phyloP scores from a whole-genome alignment of 2,888 invertebrate genomes.

The Diaphora mendica region DNA sequence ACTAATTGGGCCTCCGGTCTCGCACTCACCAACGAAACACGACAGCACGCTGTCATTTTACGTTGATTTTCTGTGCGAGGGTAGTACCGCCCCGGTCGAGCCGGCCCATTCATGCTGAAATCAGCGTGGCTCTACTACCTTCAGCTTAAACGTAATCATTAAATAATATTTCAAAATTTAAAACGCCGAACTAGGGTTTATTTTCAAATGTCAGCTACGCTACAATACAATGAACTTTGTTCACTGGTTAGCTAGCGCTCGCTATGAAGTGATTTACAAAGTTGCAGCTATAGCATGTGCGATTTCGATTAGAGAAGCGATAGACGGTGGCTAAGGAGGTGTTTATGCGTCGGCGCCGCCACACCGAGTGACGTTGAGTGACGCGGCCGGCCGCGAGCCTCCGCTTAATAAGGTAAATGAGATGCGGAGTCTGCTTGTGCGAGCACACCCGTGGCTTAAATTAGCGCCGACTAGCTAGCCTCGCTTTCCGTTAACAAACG shows the following conservation, averaged over 20 bases:
- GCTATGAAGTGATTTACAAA: constrained; percentile 18
- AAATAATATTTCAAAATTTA: background rate
- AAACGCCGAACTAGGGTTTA: background rate
- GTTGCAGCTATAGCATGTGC: constrained; percentile 28
- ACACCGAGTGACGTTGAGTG: constrained; percentile 75
- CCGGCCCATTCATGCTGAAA: too few species aligned
- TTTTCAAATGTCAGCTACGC: background rate
- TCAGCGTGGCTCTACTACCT: too few species aligned
- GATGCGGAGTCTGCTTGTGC: constrained; percentile 65
- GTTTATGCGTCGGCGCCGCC: constrained; percentile 68
- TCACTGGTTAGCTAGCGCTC: background rate
- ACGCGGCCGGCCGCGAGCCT: constrained; percentile 70
- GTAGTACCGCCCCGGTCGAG: too few species aligned
- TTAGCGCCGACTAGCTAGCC: constrained; percentile 62
- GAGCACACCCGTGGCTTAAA: constrained; percentile 61
- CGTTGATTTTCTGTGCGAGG: too few species aligned
- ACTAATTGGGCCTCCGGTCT: too few species aligned
- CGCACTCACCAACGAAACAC: too few species aligned
- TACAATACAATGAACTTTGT: background rate
- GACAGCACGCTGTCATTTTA: too few species aligned
- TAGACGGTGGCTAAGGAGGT: constrained; percentile 70
- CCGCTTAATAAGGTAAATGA: constrained; percentile 81
- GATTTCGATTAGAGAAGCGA: constrained; percentile 62
- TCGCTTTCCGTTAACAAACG: constrained; percentile 66
- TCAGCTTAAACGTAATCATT: too few species aligned